Evolutionary conservation across 2,888 invertebrate species (phyloP).

Genomic region (Stenolophus ochropezus): DNA sequence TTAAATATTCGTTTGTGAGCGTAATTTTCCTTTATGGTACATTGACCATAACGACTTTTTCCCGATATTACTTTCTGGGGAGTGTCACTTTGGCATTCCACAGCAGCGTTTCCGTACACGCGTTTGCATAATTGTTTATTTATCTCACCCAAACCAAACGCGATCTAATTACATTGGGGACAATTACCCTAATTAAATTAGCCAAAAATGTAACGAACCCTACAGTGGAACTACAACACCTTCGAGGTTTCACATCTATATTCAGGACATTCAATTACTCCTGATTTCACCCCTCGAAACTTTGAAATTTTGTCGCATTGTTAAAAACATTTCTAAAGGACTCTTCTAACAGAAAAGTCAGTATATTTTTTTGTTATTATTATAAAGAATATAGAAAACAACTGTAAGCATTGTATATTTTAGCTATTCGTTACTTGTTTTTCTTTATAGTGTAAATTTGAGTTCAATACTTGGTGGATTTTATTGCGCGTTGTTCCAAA

Average conservation of each 20-base stretch:
- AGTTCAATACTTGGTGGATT: not conserved
- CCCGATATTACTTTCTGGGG: not conserved
- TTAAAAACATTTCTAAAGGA: too few species aligned
- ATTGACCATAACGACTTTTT: not conserved
- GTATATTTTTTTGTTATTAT: too few species aligned
- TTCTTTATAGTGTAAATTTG: not conserved
- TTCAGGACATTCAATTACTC: too few species aligned
- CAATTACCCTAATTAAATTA: slow-evolving; percentile 15
- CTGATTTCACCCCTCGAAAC: too few species aligned
- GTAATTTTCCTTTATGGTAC: not conserved
- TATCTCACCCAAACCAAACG: slow-evolving; percentile 8
- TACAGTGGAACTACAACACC: not conserved
- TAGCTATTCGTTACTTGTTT: too few species aligned
- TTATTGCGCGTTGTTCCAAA: not conserved
- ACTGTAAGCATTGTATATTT: too few species aligned
- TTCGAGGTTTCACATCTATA: too few species aligned
- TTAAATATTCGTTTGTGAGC: not conserved
- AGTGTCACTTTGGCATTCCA: not conserved
- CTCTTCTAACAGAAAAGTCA: too few species aligned
- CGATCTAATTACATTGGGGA: not conserved
- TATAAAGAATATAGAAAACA: too few species aligned
- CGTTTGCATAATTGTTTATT: slow-evolving; percentile 13
- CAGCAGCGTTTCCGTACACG: not conserved
- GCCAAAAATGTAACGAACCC: slow-evolving; percentile 7
- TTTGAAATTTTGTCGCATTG: too few species aligned